Base-by-base conservation (phyloP, 2,797 vertebrate species). In the Scleropages formosus region DNA sequence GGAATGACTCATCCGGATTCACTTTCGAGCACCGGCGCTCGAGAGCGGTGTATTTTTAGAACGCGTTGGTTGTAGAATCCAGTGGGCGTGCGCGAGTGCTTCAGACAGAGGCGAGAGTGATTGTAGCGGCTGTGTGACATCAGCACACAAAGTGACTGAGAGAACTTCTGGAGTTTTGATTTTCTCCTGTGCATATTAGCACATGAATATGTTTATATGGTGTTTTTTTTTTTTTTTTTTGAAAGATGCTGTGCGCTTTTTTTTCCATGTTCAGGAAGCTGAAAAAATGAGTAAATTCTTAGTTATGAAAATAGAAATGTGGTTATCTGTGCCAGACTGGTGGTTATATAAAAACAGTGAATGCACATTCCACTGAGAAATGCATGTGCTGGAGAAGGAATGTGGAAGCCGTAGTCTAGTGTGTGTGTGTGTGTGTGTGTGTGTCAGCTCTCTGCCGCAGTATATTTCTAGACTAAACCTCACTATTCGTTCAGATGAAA, bases 41-140 rank as follows among this genome's bases (percentile, higher is more conserved):
- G 75, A 72, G 80, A 81, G 78, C 68, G 24, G 63, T 68, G 73
- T 83, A 83, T 86, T 85, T 86, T 86, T 85, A 84, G 82, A 82
- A 59, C 2, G 51, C 22, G 66, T 80, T 83, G 82, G 80, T 77
- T 82, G 76, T 70, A 75, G 76, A 67, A 78, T 75, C 75, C 76
- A 72, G 76, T 66, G 72, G 76, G 83, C 22, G 72, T 60, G 67
- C 66, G 71, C 72, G 79, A 75, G 81, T 84, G 81, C 81, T 83
- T 79, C 78, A 80, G 79, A 80, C 82, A 82, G 77, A 81, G 80
- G 58, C 69, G 73, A 79, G 76, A 71, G 74, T 80, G 79, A 84
- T 82, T 80, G 77, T 74, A 81, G 80, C 75, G 78, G 71, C 70
- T 3, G 75, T 69, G 78, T 84, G 77, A 81, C 82, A 75, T 75